phyloP scores from a whole-genome alignment of 2,888 invertebrate species.

The Phorcus lineatus region DNA sequence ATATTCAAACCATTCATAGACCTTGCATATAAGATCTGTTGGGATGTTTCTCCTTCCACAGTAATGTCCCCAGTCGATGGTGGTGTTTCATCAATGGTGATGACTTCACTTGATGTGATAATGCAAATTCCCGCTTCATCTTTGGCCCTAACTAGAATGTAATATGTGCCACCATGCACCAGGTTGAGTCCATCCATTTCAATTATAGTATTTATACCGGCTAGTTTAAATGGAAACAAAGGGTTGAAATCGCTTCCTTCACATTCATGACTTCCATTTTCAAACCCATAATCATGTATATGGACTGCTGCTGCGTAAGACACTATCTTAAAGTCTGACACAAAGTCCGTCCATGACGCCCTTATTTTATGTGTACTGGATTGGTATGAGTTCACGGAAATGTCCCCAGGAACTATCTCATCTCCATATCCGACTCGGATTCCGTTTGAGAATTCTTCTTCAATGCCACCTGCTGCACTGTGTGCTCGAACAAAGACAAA shows the following conservation, averaged over 20 bases:
- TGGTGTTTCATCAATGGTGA: constrained; percentile 49
- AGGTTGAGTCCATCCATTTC: constrained; percentile 36
- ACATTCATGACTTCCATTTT: constrained; percentile 21
- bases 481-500: constrained; percentile 61
- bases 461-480: constrained; percentile 55
- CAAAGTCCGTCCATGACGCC: constrained; percentile 50
- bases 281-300: background rate
- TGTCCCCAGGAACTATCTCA: constrained; percentile 41
- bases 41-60: constrained; percentile 22
- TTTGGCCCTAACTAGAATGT: constrained; percentile 45
- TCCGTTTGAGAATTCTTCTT: constrained; percentile 60
- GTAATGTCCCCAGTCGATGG: constrained; percentile 36
- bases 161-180: constrained; percentile 42
- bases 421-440: constrained; percentile 51
- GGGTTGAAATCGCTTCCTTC: constrained; percentile 33
- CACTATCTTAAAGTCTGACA: constrained; percentile 49
- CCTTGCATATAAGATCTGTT: background rate
- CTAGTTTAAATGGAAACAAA: constrained; percentile 22
- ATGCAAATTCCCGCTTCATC: constrained; percentile 50
- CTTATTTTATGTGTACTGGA: constrained; percentile 35
- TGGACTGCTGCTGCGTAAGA: constrained; percentile 44
- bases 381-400: constrained; percentile 38
- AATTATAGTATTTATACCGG: constrained; percentile 41
- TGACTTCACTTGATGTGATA: constrained; percentile 32
- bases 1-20: background rate